Evolutionary conservation across 2,113 vertebrate genomes (phyloP).

Genomic region (Quiscalus mexicanus): DNA sequence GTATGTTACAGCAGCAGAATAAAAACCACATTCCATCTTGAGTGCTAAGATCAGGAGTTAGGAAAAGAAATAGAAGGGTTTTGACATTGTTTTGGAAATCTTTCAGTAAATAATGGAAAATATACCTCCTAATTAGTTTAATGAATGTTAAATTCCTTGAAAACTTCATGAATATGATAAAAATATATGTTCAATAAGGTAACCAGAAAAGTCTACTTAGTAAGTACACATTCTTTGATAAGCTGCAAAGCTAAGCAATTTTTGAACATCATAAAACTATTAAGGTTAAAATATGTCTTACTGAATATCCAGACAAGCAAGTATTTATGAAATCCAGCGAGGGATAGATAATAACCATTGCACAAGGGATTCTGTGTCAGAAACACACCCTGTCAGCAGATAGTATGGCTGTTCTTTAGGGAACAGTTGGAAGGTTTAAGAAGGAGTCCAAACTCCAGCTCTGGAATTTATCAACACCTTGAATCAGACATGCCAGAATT

Average conservation of each 20-base stretch:
- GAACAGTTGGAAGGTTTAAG: background rate
- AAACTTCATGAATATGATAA: background rate
- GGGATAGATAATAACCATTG: background rate
- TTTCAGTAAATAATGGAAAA: background rate
- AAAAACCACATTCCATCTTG: background rate
- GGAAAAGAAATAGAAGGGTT: background rate
- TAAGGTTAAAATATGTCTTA: background rate
- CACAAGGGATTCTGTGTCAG: background rate
- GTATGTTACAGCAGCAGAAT: background rate
- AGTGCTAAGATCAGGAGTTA: background rate
- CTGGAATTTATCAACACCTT: background rate
- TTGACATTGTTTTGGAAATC: background rate
- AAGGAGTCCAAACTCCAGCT: background rate
- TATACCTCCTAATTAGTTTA: background rate
- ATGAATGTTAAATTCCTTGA: background rate
- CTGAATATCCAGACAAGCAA: background rate
- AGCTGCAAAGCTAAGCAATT: background rate
- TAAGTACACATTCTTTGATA: background rate
- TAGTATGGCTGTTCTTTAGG: rapidly evolving
- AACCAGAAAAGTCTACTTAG: background rate
- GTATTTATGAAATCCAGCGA: background rate
- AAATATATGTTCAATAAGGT: background rate
- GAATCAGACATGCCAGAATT: background rate
- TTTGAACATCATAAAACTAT: background rate
- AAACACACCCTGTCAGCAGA: background rate